A percentile compares a stretch with the other conserved stretches of the same genome.
Conservation (phyloP, 2,113 vertebrate species). For the Copsychus sechellarum region DNA sequence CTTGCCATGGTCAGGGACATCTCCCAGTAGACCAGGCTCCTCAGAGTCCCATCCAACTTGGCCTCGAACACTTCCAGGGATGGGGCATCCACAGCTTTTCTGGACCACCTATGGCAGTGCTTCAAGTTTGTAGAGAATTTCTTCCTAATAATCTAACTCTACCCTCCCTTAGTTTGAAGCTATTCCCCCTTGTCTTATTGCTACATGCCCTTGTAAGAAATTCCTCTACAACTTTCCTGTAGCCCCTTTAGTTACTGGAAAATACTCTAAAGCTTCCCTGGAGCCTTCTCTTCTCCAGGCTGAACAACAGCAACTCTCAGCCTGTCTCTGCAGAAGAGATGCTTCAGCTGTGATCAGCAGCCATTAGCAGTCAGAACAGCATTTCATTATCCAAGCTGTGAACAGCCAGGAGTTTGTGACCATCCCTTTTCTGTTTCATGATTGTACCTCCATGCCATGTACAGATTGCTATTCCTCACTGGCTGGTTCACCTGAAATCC, state of each 20-base stretch:
- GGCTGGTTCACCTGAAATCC: not conserved
- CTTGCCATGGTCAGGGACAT: not conserved
- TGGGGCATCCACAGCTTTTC: not conserved
- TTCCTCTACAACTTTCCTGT: not conserved
- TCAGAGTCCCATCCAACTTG: not conserved
- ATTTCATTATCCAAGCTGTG: not conserved
- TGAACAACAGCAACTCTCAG: not conserved
- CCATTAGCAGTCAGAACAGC: not conserved
- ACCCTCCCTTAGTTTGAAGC: not conserved
- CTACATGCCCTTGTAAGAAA: not conserved
- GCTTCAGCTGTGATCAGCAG: not conserved
- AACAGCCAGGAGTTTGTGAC: not conserved
- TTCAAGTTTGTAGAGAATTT: not conserved
- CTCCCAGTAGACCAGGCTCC: not conserved
- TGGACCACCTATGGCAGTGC: not conserved
- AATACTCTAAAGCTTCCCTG: not conserved
- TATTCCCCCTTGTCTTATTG: not conserved
- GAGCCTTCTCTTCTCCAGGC: not conserved
- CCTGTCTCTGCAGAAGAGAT: not conserved
- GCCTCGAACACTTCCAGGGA: not conserved
- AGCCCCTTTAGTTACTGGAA: not conserved
- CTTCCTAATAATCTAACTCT: not conserved
- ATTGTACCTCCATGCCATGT: rapidly evolving
- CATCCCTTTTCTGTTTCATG: not conserved
- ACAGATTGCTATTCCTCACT: not conserved